Evolutionary conservation across 2,888 invertebrate species (phyloP), one percentile per base, ranked within the genome.

Genomic region (Portevinia maculata): DNA sequence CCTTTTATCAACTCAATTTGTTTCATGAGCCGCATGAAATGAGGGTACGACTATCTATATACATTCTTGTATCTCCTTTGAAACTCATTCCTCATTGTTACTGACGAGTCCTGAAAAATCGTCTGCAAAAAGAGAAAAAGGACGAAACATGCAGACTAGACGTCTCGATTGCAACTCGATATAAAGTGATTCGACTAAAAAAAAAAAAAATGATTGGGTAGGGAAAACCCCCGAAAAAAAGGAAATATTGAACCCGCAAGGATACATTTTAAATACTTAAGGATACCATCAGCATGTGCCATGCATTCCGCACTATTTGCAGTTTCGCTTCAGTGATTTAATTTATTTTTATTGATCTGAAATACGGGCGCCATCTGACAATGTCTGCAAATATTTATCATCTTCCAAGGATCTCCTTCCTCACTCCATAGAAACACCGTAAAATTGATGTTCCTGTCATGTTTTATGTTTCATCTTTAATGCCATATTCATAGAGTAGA

Each of bases 161-260:
- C 83, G 83, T 83, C 83, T 83, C 83, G 71, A 83, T 83, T 83
- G 83, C 83, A 83, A 73, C 67, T 83, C 83, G 73, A 83, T 83
- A 71, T 76, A 73, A 67, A 73, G 48, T 70, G 76, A 76, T 62
- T 69, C 62, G 19, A 60, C 50, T 28, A 19, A 41, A 34, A 34
- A 53, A 55, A 50, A 50, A 13, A 24, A 41, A 67, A 34, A 13
- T 17, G 53, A 55, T 34, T 30, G 32, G 70, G 59, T 7, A 19
- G n/a, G 1, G 8, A 17, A 28, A 24, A 28, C 44, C 15, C 32
- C 44, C 32, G 21, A 21, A 28, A 64, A 75, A 24, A 59, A 57
- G 34, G 24, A 9, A 69, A 67, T 60, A 70, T 60, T 59, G 41
- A 69, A 69, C 48, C 64, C 81, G 41, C 70, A 81, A 81, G 75